Conservation (phyloP, 2,797 vertebrate genomes). For the Kryptopterus vitreolus region DNA sequence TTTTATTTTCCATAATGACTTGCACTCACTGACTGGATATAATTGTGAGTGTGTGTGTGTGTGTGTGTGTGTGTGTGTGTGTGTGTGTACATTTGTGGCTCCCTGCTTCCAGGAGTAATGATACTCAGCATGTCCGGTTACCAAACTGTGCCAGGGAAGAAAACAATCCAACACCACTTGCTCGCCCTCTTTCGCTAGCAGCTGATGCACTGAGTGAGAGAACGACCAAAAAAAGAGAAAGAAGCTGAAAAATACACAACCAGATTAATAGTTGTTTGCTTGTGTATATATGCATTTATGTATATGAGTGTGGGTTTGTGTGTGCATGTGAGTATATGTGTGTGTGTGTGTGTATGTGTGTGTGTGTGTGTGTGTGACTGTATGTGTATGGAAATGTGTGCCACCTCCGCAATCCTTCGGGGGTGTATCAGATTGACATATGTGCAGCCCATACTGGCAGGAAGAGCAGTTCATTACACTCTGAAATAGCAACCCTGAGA, state of each 20-base stretch:
- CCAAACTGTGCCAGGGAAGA: slow-evolving; percentile 70
- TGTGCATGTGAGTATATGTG: not conserved
- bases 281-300: not conserved
- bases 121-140: slow-evolving; percentile 64
- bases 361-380: slow-evolving; percentile 6
- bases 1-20: not conserved
- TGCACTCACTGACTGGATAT: not conserved
- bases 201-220: slow-evolving; percentile 10
- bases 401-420: slow-evolving; percentile 66
- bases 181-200: slow-evolving; percentile 66
- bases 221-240: not conserved
- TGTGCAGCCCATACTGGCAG: slow-evolving; percentile 65
- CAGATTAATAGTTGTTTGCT: not conserved
- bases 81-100: slow-evolving; percentile 44
- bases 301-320: slow-evolving; percentile 23
- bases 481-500: slow-evolving; percentile 67
- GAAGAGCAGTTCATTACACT: slow-evolving; percentile 71
- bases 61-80: slow-evolving; percentile 22
- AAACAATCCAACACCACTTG: slow-evolving; percentile 73
- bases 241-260: not conserved
- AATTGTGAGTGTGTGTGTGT: not conserved
- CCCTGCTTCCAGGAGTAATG: slow-evolving; percentile 66
- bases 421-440: slow-evolving; percentile 63
- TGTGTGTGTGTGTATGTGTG: slow-evolving; percentile 3
- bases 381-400: slow-evolving; percentile 27